These are phyloP conservation scores for Trilocha varians DNA, from an alignment of 2,888 invertebrate genomes.

Conservation along the genomic window DNA sequence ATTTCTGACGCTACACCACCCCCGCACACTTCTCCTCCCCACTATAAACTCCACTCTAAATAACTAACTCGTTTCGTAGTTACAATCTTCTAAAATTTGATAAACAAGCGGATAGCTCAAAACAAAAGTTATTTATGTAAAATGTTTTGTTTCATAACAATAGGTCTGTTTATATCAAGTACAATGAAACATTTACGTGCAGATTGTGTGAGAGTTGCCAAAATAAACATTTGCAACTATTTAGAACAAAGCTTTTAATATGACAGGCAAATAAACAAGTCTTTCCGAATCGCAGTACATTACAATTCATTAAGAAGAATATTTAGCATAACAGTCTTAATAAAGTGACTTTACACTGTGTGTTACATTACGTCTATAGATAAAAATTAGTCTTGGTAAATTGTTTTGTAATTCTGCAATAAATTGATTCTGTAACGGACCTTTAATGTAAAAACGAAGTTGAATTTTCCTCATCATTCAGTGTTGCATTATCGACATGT, in stretches of 20 bases:
- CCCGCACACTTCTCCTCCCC: constrained; percentile 26
- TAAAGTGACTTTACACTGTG: not conserved
- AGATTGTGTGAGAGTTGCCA: not conserved
- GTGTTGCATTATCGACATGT: too few species aligned
- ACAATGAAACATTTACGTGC: not conserved
- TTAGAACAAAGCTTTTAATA: not conserved
- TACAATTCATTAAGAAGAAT: constrained; percentile 5
- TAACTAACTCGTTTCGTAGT: constrained; percentile 34
- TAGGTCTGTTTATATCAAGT: too few species aligned
- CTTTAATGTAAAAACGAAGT: too few species aligned
- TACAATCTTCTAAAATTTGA: not conserved
- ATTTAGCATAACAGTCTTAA: not conserved
- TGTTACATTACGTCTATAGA: not conserved
- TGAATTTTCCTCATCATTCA: too few species aligned
- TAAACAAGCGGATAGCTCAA: too few species aligned
- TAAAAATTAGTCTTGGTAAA: not conserved
- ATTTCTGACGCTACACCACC: constrained; percentile 64
- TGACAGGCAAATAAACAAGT: not conserved
- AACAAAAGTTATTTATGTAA: too few species aligned
- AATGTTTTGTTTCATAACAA: too few species aligned
- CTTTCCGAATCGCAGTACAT: not conserved
- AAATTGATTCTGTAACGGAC: too few species aligned
- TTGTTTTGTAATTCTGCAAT: too few species aligned
- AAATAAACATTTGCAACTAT: not conserved
- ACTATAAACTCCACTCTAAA: constrained; percentile 18